Percentiles rank a stretch among this genome's conserved stretches.
phyloP scores from a whole-genome alignment of 2,797 vertebrate species.

The Liparis tanakae region DNA sequence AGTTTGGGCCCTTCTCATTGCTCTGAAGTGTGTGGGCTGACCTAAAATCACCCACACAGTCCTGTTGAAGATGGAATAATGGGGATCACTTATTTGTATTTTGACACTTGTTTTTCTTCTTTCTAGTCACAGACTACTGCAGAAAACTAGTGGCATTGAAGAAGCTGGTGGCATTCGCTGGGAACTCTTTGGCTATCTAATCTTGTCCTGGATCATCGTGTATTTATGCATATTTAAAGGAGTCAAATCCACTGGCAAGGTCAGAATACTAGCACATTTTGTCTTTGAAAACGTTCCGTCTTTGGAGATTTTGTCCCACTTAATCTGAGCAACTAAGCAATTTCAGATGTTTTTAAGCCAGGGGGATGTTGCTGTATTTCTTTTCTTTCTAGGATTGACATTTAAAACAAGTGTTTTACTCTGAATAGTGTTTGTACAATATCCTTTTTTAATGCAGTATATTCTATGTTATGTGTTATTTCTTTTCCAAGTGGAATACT shows the following conservation, averaged over 20 bases:
- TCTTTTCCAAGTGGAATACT: background rate
- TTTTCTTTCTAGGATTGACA: too few relatives aligned
- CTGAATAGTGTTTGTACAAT: background rate
- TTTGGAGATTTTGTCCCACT: background rate
- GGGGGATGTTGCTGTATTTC: background rate
- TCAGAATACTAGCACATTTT: constrained; percentile 37
- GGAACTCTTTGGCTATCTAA: constrained; percentile 81
- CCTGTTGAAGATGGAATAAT: background rate
- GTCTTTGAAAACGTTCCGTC: too few relatives aligned
- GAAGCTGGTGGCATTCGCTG: constrained; percentile 75
- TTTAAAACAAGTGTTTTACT: background rate
- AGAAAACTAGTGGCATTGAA: constrained; percentile 79
- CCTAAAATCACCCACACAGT: background rate
- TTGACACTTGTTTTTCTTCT: background rate
- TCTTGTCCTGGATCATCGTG: constrained; percentile 77
- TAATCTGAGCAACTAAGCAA: background rate
- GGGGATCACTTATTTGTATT: constrained; percentile 10
- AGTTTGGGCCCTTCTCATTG: background rate
- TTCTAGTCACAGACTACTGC: constrained; percentile 75
- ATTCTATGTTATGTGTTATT: background rate
- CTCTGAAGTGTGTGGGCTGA: background rate
- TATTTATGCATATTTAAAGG: constrained; percentile 86
- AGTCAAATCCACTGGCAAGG: constrained; percentile 84
- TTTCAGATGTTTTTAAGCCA: background rate
- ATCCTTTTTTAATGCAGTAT: too few relatives aligned